Base-by-base conservation (phyloP, 2,113 vertebrate species). In the Leptobrachium leishanense region DNA sequence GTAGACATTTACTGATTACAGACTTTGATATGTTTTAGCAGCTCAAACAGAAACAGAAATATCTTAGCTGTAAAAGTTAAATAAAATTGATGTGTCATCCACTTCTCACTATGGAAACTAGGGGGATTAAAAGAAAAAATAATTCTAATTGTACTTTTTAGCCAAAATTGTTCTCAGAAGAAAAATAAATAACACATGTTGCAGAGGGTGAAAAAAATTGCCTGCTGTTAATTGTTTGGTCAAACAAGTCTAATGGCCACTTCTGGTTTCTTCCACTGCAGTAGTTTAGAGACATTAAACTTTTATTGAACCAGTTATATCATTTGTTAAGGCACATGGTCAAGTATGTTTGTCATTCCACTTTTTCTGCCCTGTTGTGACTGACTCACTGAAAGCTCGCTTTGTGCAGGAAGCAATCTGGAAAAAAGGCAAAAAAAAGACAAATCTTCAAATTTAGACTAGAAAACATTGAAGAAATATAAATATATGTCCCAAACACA, bases 311-410 rank as follows among this genome's bases (percentile, higher is more conserved):
- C 31, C 5, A 43, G 31, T 54, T 62, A 10, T 63, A 54, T 50
- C 40, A 64, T 79, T 79, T 72, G 76, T 39, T 79, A 42, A 72
- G 44, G 31, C 13, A 79, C n/a, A 20, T 50, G 46, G 46, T 5
- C 15, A 15, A 12, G 31, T 41, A 78, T 63, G 55, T 59, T 67
- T 70, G 68, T 70, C 6, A 54, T 65, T 50, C 2, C 11, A 20
- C 41, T 6, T 72, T 2, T 11, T 75, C n/a, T 40, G 2, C 8
- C 4, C 8, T 50, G 46, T 50, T 50, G 46, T 50, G 46, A 4
- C 46, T 50, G 46, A 8, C 46, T 50, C 46, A 50, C 8, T 50
- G 46, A 5, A 1, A 50, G 4, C 46, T 50, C 46, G 20, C 20
- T 31, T 31, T 31, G 20, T 31, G 20, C 20, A 31, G 20, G 20